Conservation (phyloP, 2,888 invertebrate species). For the Drosophila niveifrons region DNA sequence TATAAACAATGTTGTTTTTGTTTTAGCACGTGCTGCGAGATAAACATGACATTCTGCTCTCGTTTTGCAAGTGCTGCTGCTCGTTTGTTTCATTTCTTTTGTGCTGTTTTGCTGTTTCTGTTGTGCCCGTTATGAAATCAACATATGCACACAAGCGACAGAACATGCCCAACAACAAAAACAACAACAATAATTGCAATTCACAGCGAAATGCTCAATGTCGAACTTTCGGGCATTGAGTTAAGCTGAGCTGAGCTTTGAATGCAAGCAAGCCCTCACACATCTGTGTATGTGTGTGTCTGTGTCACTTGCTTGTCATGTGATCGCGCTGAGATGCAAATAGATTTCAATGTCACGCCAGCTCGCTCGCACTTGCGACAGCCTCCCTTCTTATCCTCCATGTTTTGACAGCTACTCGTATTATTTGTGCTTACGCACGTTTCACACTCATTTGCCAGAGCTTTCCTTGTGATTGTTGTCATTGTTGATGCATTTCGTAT, state of each 20-base stretch:
- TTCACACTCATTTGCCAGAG: conserved; percentile 11
- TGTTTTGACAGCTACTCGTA: conserved; percentile 42
- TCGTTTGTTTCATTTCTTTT: conserved; percentile 40
- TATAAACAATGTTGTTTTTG: conserved; percentile 68
- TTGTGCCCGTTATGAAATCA: conserved; percentile 64
- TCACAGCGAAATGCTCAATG: conserved; percentile 58
- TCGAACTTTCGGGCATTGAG: conserved; percentile 38
- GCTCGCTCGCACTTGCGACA: neutral
- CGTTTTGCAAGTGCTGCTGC: conserved; percentile 15
- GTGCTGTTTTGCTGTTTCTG: conserved; percentile 7
- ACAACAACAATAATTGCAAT: conserved; percentile 43
- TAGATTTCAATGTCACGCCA: conserved; percentile 58
- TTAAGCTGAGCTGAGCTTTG: conserved; percentile 17
- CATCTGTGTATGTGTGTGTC: conserved; percentile 1
- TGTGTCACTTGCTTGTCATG: conserved; percentile 42
- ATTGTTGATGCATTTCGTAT: conserved; percentile 49
- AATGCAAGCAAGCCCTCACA: conserved; percentile 3
- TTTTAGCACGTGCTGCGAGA: conserved; percentile 74
- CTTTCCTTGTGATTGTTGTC: conserved; percentile 10
- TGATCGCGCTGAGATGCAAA: conserved; percentile 61
- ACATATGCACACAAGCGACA: conserved; percentile 57
- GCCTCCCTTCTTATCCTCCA: conserved; percentile 5
- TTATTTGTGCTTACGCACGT: conserved; percentile 47
- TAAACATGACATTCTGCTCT: conserved; percentile 58
- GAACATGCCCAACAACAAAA: conserved; percentile 58